phyloP scores from a whole-genome alignment of 1,140 invertebrate genomes.

The Reticulitermes speratus region DNA sequence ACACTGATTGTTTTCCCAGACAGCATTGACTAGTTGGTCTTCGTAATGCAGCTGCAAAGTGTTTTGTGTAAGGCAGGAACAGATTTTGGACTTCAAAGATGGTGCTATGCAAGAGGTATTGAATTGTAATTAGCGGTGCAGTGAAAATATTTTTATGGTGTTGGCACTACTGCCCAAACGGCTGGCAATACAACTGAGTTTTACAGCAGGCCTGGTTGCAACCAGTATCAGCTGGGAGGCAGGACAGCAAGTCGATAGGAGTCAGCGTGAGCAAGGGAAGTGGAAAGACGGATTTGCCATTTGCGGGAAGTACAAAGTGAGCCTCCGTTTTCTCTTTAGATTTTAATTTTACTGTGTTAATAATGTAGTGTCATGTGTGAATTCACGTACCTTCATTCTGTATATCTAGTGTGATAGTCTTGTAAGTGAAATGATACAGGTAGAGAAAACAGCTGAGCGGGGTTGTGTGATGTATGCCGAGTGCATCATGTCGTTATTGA shows the following conservation, averaged over 20 bases:
- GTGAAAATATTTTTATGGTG: neutral
- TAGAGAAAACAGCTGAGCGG: neutral
- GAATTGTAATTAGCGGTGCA: neutral
- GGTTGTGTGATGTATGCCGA: neutral
- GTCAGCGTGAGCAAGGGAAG: neutral
- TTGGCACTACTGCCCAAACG: neutral
- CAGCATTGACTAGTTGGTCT: no score
- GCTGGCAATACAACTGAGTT: neutral
- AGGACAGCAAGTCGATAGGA: neutral
- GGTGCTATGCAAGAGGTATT: no score
- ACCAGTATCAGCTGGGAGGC: conserved; percentile 6
- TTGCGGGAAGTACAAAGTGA: conserved; percentile 18
- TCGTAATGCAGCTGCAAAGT: no score
- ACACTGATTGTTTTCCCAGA: no score
- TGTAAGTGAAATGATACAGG: neutral
- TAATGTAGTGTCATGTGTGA: neutral
- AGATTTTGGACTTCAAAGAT: no score
- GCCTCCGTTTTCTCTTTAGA: neutral
- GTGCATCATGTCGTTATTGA: neutral
- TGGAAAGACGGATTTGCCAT: neutral
- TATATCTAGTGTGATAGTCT: neutral
- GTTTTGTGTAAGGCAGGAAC: no score
- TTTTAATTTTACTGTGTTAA: neutral
- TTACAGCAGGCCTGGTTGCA: neutral
- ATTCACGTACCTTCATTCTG: neutral